Conservation (phyloP, 2,888 invertebrate species). For the Griposia aprilina region DNA sequence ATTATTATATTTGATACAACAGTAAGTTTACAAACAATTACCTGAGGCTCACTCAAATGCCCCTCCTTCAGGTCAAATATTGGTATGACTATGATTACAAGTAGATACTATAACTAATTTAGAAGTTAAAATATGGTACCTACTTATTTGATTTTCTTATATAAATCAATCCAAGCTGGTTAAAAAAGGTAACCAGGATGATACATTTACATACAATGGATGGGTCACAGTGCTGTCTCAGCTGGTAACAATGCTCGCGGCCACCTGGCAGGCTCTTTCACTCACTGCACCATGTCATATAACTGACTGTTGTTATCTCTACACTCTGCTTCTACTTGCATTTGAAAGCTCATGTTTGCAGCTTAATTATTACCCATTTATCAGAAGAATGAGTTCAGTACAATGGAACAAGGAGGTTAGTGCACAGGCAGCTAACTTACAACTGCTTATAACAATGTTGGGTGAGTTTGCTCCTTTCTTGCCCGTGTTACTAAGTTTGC, state of each 20-base stretch:
- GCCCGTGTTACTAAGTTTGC: too few species aligned
- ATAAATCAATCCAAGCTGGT: not conserved
- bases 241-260: conserved; percentile 33
- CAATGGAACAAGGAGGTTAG: not conserved
- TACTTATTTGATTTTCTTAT: not conserved
- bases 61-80: not conserved
- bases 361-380: not conserved
- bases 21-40: conserved; percentile 2
- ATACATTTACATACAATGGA: conserved; percentile 67
- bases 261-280: not conserved
- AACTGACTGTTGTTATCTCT: not conserved
- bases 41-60: too few species aligned
- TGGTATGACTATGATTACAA: not conserved
- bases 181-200: conserved; percentile 5
- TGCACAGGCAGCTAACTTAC: too few species aligned
- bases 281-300: conserved; percentile 10
- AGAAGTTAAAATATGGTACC: not conserved
- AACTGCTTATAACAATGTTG: not conserved
- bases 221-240: conserved; percentile 48
- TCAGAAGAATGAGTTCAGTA: not conserved
- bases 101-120: not conserved
- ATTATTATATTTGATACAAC: not conserved
- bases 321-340: not conserved
- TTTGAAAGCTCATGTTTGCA: not conserved
- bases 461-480: not conserved